Evolutionary conservation across 2,888 invertebrate genomes (phyloP).

Genomic region (Colletes collaris): DNA sequence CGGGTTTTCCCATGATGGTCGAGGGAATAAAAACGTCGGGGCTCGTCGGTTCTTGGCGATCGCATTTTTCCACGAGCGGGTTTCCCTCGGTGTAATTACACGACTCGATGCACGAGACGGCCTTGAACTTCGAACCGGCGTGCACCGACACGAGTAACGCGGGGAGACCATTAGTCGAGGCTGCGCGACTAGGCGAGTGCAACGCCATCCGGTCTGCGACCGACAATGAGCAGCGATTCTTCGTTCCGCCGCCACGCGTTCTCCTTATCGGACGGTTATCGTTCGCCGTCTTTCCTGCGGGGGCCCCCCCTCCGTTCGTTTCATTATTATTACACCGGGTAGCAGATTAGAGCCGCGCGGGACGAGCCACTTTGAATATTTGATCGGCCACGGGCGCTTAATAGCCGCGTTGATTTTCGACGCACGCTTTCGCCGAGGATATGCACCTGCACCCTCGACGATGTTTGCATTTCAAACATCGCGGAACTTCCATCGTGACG

Average conservation of each 20-base stretch:
- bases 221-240: conserved; percentile 51
- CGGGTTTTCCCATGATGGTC: too few species aligned
- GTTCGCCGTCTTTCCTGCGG: conserved; percentile 51
- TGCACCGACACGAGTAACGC: conserved; percentile 6
- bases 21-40: too few species aligned
- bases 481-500: not conserved
- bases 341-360: conserved; percentile 18
- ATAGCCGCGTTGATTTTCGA: conserved; percentile 1
- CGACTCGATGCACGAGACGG: conserved; percentile 42
- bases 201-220: conserved; percentile 62
- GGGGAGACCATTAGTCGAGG: conserved; percentile 3
- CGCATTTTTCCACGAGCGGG: conserved; percentile 20
- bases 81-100: conserved; percentile 41
- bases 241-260: conserved; percentile 15
- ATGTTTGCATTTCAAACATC: conserved; percentile 1
- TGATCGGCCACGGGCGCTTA: not conserved
- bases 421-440: conserved; percentile 3
- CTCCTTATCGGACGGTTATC: conserved; percentile 45
- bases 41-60: not conserved
- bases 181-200: not conserved
- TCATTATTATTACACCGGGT: conserved; percentile 34
- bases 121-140: conserved; percentile 64
- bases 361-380: conserved; percentile 8
- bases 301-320: conserved; percentile 9
- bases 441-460: conserved; percentile 16